These are phyloP conservation scores for Stratiomys singularior DNA, from an alignment of 2,888 invertebrate genomes.

Conservation along the genomic window DNA sequence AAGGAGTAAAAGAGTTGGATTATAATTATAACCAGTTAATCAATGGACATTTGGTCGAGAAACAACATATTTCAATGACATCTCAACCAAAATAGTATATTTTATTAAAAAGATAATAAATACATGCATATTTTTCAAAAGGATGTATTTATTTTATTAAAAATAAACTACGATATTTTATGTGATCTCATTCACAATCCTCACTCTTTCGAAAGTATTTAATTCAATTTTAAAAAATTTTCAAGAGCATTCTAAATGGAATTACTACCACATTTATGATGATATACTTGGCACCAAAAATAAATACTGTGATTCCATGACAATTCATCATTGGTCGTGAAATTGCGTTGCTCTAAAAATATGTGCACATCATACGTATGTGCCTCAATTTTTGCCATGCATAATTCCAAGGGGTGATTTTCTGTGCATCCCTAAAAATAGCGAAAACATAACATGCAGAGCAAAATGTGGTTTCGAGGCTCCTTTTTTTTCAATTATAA, in stretches of 20 bases:
- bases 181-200: not conserved
- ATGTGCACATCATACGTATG: not conserved
- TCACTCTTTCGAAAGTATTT: not conserved
- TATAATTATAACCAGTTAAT: too few relatives aligned
- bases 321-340: not conserved
- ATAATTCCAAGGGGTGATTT: slow-evolving; percentile 9
- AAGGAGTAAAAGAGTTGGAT: too few relatives aligned
- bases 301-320: not conserved
- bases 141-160: not conserved
- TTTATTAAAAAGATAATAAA: not conserved
- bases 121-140: too few relatives aligned
- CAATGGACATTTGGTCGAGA: too few relatives aligned
- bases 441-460: not conserved
- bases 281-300: not conserved
- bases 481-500: not conserved
- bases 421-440: slow-evolving; percentile 22
- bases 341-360: not conserved
- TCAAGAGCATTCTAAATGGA: not conserved
- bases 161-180: slow-evolving; percentile 3
- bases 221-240: not conserved
- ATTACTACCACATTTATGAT: not conserved
- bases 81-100: too few relatives aligned
- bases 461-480: not conserved
- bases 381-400: too few relatives aligned
- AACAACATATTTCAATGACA: too few relatives aligned